phyloP scores from a whole-genome alignment of 1,140 invertebrate genomes.

The Pogonomyrmex barbatus region DNA sequence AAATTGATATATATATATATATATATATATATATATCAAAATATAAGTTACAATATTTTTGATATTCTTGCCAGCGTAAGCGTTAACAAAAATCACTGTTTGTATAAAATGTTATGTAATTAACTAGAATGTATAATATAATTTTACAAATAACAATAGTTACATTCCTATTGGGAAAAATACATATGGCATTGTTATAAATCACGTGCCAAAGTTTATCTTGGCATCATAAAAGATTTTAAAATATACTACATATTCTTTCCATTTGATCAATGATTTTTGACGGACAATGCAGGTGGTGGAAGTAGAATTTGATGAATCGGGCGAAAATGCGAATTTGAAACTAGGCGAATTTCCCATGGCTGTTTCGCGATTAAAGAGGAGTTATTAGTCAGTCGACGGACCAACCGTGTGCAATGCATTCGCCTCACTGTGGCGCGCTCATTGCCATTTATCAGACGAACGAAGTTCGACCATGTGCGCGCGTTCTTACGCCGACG shows the following conservation, averaged over 20 bases:
- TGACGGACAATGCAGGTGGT: too few relatives aligned
- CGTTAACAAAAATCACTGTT: neutral
- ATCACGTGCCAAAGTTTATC: neutral
- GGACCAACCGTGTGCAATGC: conserved; percentile 70
- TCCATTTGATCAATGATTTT: neutral
- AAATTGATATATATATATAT: neutral
- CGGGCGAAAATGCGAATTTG: conserved; percentile 40
- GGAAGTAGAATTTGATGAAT: conserved; percentile 16
- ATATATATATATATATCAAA: too few relatives aligned
- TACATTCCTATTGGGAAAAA: neutral
- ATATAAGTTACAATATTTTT: neutral
- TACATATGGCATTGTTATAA: neutral
- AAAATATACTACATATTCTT: neutral
- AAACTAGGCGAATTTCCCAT: conserved; percentile 65
- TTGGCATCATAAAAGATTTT: neutral
- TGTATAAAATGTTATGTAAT: neutral
- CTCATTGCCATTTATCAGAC: conserved; percentile 75
- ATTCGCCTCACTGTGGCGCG: conserved; percentile 61
- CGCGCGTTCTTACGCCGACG: conserved; percentile 61
- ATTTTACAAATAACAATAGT: neutral
- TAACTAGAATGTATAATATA: neutral
- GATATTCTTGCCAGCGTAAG: neutral
- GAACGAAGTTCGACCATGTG: conserved; percentile 67
- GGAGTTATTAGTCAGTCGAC: conserved; percentile 71
- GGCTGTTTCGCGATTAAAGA: conserved; percentile 51